Conservation (phyloP, 2,888 invertebrate species). For the Hydroisotoma schaefferi region DNA sequence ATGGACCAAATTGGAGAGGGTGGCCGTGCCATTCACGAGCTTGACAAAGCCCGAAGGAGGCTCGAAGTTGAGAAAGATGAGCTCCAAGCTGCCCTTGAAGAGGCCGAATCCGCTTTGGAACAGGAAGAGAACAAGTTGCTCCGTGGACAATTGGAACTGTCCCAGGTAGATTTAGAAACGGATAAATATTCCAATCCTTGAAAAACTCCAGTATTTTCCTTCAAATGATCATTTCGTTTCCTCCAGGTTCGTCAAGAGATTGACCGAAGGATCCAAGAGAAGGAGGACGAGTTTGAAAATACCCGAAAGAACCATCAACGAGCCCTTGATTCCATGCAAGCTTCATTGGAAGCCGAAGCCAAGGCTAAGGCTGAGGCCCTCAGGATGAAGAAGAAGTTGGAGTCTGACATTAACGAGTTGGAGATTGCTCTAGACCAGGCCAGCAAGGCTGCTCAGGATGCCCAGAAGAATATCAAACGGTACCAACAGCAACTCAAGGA, state of each 20-base stretch:
- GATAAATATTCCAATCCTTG: too few relatives aligned
- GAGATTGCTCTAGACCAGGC: constrained; percentile 98
- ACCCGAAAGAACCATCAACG: constrained; percentile 99
- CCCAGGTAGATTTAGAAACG: too few relatives aligned
- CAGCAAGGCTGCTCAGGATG: constrained; percentile 94
- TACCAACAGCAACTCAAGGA: constrained; percentile 98
- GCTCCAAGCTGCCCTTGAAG: constrained; percentile 97
- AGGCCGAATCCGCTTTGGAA: constrained; percentile 98
- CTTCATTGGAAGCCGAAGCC: constrained; percentile 97
- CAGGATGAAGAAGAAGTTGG: constrained; percentile 99
- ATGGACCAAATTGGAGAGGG: constrained; percentile 77
- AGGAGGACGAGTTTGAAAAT: constrained; percentile 99
- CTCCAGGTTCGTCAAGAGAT: constrained; percentile 94
- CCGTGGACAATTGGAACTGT: constrained; percentile 94
- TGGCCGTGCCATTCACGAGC: constrained; percentile 96
- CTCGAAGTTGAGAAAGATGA: constrained; percentile 99
- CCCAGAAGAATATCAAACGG: constrained; percentile 99
- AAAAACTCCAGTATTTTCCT: too few relatives aligned
- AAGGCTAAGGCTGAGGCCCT: constrained; percentile 99
- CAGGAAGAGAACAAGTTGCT: constrained; percentile 99
- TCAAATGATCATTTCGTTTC: too few relatives aligned
- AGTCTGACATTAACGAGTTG: constrained; percentile 98
- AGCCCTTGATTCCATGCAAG: constrained; percentile 99
- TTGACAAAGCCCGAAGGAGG: constrained; percentile 97
- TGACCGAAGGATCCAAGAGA: constrained; percentile 98